Percentiles rank a stretch among this genome's conserved stretches.
phyloP scores from a whole-genome alignment of 1,140 invertebrate genomes.

The Globodera ellingtonae region DNA sequence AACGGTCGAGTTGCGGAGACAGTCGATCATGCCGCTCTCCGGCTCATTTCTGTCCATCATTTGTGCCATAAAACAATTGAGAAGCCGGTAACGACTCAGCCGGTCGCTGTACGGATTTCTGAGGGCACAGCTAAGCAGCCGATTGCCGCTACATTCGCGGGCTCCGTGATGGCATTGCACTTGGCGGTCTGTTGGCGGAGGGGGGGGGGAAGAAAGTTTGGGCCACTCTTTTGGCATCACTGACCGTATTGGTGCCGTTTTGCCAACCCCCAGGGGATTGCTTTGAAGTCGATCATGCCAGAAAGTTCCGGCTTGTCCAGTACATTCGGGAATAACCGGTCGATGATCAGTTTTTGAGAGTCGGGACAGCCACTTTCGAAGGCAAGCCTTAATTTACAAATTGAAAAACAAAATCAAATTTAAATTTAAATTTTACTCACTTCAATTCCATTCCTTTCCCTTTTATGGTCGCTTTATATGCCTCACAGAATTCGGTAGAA shows the following conservation, averaged over 20 bases:
- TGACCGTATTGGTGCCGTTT: constrained; percentile 28
- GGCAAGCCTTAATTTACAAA: constrained; percentile 22
- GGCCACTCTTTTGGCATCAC: not conserved
- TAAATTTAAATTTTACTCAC: constrained; percentile 11
- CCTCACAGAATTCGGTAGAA: constrained; percentile 22
- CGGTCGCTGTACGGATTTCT: constrained; percentile 12
- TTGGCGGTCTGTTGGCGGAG: not conserved
- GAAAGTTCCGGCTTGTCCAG: constrained; percentile 16
- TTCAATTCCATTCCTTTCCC: constrained; percentile 19
- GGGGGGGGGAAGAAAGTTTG: not conserved
- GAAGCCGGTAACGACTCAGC: constrained; percentile 1
- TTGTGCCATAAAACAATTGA: constrained; percentile 40
- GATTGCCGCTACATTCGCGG: constrained; percentile 37
- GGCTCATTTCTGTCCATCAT: constrained; percentile 34
- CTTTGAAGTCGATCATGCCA: constrained; percentile 34
- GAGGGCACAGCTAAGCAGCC: constrained; percentile 31
- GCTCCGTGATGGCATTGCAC: constrained; percentile 40
- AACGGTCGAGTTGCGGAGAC: constrained; percentile 15
- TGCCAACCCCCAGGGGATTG: constrained; percentile 43
- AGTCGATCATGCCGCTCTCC: constrained; percentile 22
- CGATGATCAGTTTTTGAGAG: constrained; percentile 38
- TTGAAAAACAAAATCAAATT: not conserved
- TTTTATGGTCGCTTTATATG: constrained; percentile 14
- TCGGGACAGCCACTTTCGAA: constrained; percentile 47
- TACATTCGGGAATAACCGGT: constrained; percentile 35